These are phyloP conservation scores for Rhynchophorus ferrugineus DNA, from an alignment of 1,140 invertebrate genomes.

Conservation along the genomic window DNA sequence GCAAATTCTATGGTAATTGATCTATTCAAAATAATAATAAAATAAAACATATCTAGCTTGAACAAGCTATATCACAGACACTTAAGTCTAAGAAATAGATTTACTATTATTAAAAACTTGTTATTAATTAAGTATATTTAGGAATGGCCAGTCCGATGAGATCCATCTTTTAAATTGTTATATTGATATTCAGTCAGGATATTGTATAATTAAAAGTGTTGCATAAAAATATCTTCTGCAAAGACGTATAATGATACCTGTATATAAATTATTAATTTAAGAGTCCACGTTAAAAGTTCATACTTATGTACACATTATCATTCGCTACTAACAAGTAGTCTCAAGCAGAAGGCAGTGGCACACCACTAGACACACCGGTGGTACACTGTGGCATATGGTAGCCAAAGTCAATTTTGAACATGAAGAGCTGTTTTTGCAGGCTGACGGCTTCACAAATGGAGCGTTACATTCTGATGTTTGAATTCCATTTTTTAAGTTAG, in stretches of 20 bases:
- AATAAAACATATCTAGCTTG: too few relatives aligned
- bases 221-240: too few relatives aligned
- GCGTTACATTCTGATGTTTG: not conserved
- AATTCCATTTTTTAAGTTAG: conserved; percentile 20
- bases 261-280: conserved; percentile 3
- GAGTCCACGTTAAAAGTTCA: not conserved
- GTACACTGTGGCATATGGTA: conserved; percentile 29
- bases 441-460: conserved; percentile 1
- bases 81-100: too few relatives aligned
- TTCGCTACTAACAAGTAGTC: conserved; percentile 37
- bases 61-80: too few relatives aligned
- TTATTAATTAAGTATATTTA: too few relatives aligned
- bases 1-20: too few relatives aligned
- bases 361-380: conserved; percentile 29
- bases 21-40: too few relatives aligned
- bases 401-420: conserved; percentile 19
- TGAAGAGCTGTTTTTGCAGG: conserved; percentile 8
- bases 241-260: not conserved
- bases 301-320: conserved; percentile 2
- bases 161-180: too few relatives aligned
- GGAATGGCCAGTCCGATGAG: too few relatives aligned
- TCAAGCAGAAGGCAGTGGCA: conserved; percentile 35
- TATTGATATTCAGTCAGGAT: too few relatives aligned
- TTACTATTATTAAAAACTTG: too few relatives aligned
- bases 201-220: too few relatives aligned